These are phyloP conservation scores for Emesis furor DNA, from an alignment of 2,888 invertebrate genomes.

Conservation along the genomic window DNA sequence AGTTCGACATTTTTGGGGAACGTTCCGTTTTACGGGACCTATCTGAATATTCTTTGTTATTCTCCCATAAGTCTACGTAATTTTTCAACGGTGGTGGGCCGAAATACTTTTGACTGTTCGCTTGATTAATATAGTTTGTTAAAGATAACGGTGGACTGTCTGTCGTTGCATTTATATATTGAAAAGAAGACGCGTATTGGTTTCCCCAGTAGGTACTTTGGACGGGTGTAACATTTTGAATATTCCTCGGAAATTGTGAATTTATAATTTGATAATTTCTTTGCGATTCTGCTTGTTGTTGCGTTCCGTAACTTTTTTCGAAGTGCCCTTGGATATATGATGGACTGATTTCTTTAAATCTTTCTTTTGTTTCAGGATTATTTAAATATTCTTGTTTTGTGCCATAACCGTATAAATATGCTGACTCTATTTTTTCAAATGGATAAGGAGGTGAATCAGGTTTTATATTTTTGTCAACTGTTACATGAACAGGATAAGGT, in stretches of 20 bases:
- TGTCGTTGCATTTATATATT: conserved; percentile 82
- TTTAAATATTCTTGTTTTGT: conserved; percentile 64
- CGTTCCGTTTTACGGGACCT: conserved; percentile 91
- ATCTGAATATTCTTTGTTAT: conserved; percentile 84
- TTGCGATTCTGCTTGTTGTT: conserved; percentile 73
- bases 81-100: conserved; percentile 89
- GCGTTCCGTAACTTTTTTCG: conserved; percentile 50
- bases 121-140: conserved; percentile 78
- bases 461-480: conserved; percentile 88
- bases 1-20: conserved; percentile 86
- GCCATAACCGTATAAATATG: conserved; percentile 73
- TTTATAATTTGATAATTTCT: conserved; percentile 71
- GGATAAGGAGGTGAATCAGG: conserved; percentile 80
- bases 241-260: conserved; percentile 56
- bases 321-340: conserved; percentile 61
- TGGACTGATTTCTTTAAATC: conserved; percentile 66
- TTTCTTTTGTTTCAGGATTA: conserved; percentile 74
- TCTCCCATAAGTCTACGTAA: conserved; percentile 80
- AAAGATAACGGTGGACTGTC: conserved; percentile 71
- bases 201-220: conserved; percentile 85
- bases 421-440: conserved; percentile 73
- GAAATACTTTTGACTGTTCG: conserved; percentile 81
- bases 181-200: conserved; percentile 85
- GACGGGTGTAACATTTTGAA: conserved; percentile 66
- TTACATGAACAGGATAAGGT: conserved; percentile 91